Percentiles rank a stretch among this genome's conserved stretches.
Conservation (phyloP, 2,888 invertebrate genomes). For the Acronicta alni region DNA sequence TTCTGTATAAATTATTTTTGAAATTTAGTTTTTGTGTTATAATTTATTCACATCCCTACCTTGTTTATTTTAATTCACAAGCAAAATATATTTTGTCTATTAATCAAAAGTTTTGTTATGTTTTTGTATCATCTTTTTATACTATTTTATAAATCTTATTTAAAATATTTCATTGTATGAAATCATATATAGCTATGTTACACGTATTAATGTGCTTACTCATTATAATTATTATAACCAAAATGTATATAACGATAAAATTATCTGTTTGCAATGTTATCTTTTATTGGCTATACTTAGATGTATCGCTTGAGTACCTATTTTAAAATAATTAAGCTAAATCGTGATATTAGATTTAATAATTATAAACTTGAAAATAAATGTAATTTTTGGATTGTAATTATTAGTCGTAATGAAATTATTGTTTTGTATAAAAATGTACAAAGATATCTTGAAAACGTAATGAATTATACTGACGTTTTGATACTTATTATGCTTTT, state of each 20-base stretch:
- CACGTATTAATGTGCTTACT: conserved; percentile 65
- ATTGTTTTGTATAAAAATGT: conserved; percentile 89
- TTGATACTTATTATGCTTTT: conserved; percentile 85
- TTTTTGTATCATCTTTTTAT: conserved; percentile 36
- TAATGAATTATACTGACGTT: conserved; percentile 89
- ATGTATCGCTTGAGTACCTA: conserved; percentile 84
- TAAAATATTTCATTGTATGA: conserved; percentile 40
- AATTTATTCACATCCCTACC: conserved; percentile 4
- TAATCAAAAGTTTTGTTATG: conserved; percentile 31
- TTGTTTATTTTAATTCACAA: conserved; percentile 30
- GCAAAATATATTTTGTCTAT: conserved; percentile 1
- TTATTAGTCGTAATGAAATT: conserved; percentile 87
- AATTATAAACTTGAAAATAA: conserved; percentile 87
- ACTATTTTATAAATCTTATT: conserved; percentile 25
- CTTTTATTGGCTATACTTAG: conserved; percentile 73
- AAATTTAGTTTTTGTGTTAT: conserved; percentile 16
- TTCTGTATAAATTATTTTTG: background rate
- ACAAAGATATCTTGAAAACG: conserved; percentile 87
- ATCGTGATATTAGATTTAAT: conserved; percentile 89
- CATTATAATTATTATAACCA: conserved; percentile 53
- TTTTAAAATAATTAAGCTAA: conserved; percentile 86
- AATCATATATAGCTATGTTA: conserved; percentile 55
- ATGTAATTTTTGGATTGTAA: conserved; percentile 89
- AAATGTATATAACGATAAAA: conserved; percentile 63
- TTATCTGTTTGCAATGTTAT: conserved; percentile 80